These are phyloP conservation scores for Metacarcinus magister DNA, from an alignment of 2,888 invertebrate genomes.

Conservation along the genomic window DNA sequence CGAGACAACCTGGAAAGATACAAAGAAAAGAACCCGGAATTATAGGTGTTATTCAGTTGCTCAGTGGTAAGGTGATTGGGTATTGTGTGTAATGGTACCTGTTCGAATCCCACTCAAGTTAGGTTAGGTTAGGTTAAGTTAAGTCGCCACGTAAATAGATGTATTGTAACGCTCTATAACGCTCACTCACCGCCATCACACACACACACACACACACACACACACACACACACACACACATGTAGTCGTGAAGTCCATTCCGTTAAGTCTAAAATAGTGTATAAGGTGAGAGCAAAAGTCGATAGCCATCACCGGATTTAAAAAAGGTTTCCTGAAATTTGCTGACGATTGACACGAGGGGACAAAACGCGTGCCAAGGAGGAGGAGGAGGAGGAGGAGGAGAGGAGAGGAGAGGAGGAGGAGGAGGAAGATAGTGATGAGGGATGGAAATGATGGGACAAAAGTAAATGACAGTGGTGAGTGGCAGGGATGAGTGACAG, in stretches of 20 bases:
- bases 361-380: not conserved
- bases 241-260: not conserved
- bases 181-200: not conserved
- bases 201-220: slow-evolving; percentile 17
- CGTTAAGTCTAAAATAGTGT: not conserved
- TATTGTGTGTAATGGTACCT: too few relatives aligned
- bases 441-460: not conserved
- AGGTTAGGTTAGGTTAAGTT: too few relatives aligned
- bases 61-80: too few relatives aligned
- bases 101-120: too few relatives aligned
- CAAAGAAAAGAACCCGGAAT: not conserved
- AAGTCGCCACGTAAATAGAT: too few relatives aligned
- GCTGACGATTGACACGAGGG: not conserved
- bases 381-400: not conserved
- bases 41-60: not conserved
- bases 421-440: not conserved
- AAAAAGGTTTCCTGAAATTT: not conserved
- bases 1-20: slow-evolving; percentile 53
- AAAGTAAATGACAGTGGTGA: not conserved
- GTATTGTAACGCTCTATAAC: too few relatives aligned
- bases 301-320: not conserved
- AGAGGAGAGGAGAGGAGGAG: not conserved
- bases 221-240: not conserved
- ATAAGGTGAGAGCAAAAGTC: slow-evolving; percentile 30
- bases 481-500: too few relatives aligned